Evolutionary conservation across 2,113 vertebrate species (phyloP).

Genomic region (Corvus cornix): DNA sequence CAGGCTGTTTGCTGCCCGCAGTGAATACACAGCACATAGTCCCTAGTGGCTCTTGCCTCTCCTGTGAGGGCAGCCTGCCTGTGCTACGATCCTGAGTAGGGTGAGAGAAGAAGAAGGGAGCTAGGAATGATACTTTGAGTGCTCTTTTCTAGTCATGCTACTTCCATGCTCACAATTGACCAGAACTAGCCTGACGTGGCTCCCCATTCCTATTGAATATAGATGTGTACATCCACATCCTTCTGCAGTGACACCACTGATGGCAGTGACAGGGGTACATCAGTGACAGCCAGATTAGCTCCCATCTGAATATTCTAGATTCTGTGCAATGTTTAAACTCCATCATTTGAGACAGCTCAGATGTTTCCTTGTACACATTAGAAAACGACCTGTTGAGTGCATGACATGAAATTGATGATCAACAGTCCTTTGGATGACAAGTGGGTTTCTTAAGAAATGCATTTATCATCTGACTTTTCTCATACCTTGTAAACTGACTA

Average conservation of each 20-base stretch:
- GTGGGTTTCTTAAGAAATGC: background rate
- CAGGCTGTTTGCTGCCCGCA: background rate
- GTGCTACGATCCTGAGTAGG: no score
- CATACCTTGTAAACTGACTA: background rate
- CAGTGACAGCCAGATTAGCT: background rate
- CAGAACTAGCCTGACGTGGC: background rate
- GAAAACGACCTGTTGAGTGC: background rate
- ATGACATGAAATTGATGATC: background rate
- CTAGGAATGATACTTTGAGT: background rate
- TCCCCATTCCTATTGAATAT: background rate
- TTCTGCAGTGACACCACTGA: background rate
- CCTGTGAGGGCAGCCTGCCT: no score
- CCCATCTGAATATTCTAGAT: background rate
- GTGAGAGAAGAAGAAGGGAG: no score
- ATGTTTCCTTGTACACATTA: background rate
- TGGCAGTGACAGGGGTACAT: background rate
- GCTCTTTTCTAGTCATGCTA: background rate
- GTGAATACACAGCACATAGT: background rate
- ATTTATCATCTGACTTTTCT: background rate
- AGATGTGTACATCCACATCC: background rate
- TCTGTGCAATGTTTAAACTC: background rate
- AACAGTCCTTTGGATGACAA: background rate
- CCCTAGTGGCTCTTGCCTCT: no score
- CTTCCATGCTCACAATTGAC: background rate
- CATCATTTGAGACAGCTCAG: background rate